phyloP scores from a whole-genome alignment of 2,113 vertebrate species.

The Turnix velox region DNA sequence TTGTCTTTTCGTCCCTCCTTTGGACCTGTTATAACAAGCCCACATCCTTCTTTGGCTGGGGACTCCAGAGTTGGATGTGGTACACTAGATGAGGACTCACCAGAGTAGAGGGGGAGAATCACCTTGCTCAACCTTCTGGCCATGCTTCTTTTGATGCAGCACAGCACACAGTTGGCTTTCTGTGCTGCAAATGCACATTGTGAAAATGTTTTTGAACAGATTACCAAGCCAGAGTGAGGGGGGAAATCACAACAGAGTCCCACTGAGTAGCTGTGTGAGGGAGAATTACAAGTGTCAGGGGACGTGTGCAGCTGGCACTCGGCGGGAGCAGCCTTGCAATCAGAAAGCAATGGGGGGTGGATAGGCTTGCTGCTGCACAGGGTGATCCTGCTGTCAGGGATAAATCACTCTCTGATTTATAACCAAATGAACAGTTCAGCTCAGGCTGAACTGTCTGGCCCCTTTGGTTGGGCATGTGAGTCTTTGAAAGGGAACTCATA shows the following conservation, averaged over 20 bases:
- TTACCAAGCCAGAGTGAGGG: fast-evolving
- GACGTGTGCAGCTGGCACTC: fast-evolving
- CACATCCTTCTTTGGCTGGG: background rate
- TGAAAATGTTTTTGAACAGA: background rate
- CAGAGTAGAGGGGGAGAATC: background rate
- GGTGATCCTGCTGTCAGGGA: fast-evolving
- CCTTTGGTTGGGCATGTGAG: fast-evolving
- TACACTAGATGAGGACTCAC: background rate
- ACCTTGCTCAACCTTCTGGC: background rate
- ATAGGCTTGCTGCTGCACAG: fast-evolving
- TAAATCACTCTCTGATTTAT: background rate
- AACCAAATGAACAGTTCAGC: fast-evolving
- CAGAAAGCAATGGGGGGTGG: background rate
- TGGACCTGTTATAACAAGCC: background rate
- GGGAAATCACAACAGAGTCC: too few relatives aligned
- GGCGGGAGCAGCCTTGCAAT: background rate
- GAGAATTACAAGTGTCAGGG: background rate
- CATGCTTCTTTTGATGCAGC: background rate
- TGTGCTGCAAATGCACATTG: background rate
- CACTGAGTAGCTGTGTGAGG: background rate
- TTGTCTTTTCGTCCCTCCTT: background rate
- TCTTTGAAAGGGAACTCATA: fast-evolving
- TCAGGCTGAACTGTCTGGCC: background rate
- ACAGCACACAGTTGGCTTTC: background rate
- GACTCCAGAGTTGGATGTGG: background rate